Conservation (phyloP, 2,888 invertebrate genomes). For the Anarsia innoxiella region DNA sequence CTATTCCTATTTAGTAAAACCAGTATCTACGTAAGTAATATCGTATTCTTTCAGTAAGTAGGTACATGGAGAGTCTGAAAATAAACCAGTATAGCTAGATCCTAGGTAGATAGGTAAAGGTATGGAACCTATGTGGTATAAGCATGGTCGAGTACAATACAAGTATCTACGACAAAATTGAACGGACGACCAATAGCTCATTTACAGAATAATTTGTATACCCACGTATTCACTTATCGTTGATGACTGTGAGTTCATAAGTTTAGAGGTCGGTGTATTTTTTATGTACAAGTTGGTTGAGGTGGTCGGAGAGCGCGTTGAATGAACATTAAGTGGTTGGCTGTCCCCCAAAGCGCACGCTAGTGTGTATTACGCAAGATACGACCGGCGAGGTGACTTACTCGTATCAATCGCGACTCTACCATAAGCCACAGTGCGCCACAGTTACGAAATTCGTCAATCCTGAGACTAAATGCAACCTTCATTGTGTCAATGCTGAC, state of each 20-base stretch:
- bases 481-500: slow-evolving; percentile 53
- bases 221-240: background rate
- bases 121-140: no score
- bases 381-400: slow-evolving; percentile 33
- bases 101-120: background rate
- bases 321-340: slow-evolving; percentile 52
- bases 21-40: no score
- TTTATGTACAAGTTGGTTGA: slow-evolving; percentile 11
- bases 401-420: slow-evolving; percentile 22
- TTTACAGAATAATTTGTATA: no score
- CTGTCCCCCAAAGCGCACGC: slow-evolving; percentile 58
- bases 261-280: slow-evolving; percentile 19
- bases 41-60: no score
- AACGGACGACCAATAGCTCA: no score
- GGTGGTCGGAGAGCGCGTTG: slow-evolving; percentile 25
- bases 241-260: slow-evolving; percentile 7
- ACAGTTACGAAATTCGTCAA: slow-evolving; percentile 51
- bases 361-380: slow-evolving; percentile 39
- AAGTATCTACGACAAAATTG: no score
- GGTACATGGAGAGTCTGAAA: no score
- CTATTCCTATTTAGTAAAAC: no score
- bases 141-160: no score
- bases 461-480: slow-evolving; percentile 52
- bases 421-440: slow-evolving; percentile 34
- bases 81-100: no score